phyloP scores from a whole-genome alignment of 2,888 invertebrate genomes.

The Nudaria mundana region DNA sequence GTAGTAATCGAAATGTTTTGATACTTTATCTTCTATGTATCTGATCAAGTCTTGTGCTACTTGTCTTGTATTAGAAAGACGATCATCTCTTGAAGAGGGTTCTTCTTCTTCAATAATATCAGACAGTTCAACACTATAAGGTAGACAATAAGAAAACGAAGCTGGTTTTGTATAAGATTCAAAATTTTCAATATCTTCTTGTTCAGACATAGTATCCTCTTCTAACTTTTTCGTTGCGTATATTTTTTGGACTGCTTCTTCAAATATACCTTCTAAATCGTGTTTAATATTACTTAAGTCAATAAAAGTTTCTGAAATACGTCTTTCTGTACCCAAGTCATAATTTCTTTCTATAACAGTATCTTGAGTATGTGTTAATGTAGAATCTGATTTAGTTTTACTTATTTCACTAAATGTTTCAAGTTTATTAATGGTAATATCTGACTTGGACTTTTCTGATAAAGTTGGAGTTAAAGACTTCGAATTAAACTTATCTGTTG shows the following conservation, averaged over 20 bases:
- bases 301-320: conserved; percentile 68
- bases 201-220: conserved; percentile 68
- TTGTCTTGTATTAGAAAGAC: conserved; percentile 42
- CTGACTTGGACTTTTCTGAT: conserved; percentile 73
- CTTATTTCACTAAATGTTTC: conserved; percentile 72
- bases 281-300: conserved; percentile 67
- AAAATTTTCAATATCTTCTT: conserved; percentile 68
- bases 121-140: conserved; percentile 68
- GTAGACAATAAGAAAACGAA: conserved; percentile 48
- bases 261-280: conserved; percentile 65
- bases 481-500: conserved; percentile 52
- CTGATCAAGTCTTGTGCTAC: conserved; percentile 57
- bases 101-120: conserved; percentile 75
- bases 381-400: conserved; percentile 74
- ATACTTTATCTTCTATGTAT: conserved; percentile 61
- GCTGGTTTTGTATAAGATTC: conserved; percentile 67
- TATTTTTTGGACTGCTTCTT: conserved; percentile 54
- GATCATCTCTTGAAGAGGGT: conserved; percentile 58
- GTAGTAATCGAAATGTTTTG: conserved; percentile 50
- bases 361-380: conserved; percentile 69
- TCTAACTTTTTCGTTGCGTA: conserved; percentile 43
- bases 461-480: conserved; percentile 62
- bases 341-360: conserved; percentile 67
- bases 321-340: conserved; percentile 40
- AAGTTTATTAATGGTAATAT: conserved; percentile 68